These are phyloP conservation scores for Chelon auratus DNA, from an alignment of 2,797 vertebrate species.

Conservation along the genomic window DNA sequence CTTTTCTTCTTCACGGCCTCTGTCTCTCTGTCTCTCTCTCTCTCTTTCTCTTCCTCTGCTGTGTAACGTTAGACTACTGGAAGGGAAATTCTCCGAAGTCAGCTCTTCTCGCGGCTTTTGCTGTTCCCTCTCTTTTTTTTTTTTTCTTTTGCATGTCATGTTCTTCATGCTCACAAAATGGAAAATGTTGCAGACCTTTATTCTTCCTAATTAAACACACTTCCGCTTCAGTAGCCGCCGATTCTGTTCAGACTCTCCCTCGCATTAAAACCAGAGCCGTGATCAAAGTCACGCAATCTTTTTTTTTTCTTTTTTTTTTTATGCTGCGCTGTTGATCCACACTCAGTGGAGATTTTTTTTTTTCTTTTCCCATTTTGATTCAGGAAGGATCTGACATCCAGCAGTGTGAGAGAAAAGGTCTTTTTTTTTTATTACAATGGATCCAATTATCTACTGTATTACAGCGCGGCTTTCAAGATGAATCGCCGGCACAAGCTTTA, in stretches of 20 bases:
- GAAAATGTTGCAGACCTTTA: slow-evolving; percentile 58
- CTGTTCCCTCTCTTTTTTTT: slow-evolving; percentile 44
- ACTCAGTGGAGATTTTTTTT: slow-evolving; percentile 46
- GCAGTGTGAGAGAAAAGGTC: slow-evolving; percentile 52
- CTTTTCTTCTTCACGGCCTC: slow-evolving; percentile 10
- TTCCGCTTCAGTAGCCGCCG: slow-evolving; percentile 49
- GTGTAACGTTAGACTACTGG: slow-evolving; percentile 68
- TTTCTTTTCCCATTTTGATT: slow-evolving; percentile 56
- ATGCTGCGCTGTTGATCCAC: slow-evolving; percentile 53
- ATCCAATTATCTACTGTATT: slow-evolving; percentile 59
- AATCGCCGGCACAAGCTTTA: slow-evolving; percentile 43
- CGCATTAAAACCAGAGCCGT: slow-evolving; percentile 28
- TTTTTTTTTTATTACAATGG: slow-evolving; percentile 63
- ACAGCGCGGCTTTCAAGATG: slow-evolving; percentile 55
- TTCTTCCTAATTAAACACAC: slow-evolving; percentile 71
- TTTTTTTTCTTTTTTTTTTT: slow-evolving; percentile 42
- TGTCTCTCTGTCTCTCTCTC: background rate
- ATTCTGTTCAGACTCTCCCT: slow-evolving; percentile 55
- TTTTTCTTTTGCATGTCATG: slow-evolving; percentile 48
- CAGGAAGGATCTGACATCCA: slow-evolving; percentile 52
- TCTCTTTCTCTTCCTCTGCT: slow-evolving; percentile 26
- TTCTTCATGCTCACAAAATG: slow-evolving; percentile 62
- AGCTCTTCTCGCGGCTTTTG: slow-evolving; percentile 65
- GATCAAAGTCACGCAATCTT: slow-evolving; percentile 53
- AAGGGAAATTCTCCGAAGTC: slow-evolving; percentile 72